Evolutionary conservation across 2,113 vertebrate genomes (phyloP), one percentile per base, ranked within the genome.

Genomic region (Epinephelus cyanopodus): DNA sequence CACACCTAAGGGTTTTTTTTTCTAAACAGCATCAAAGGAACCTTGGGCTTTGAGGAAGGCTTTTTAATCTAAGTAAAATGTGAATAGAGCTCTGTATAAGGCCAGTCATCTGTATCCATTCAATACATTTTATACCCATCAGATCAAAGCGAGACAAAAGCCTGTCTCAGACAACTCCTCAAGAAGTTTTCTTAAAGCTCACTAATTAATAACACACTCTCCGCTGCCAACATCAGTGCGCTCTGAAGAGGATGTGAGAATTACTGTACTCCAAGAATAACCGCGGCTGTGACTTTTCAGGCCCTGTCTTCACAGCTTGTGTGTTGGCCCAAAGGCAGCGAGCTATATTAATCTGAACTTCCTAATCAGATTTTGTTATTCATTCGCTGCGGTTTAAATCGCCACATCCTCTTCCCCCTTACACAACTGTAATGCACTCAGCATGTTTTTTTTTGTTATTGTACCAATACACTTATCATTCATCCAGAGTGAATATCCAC

Each of bases 141-240:
- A 69, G 60, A 89, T 90, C 76, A 90, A 91, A 92, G 86, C 27
- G n/a, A 89, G 87, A 87, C 81, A 86, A 86, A 84, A 74, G 69
- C 18, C 61, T 6, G 39, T 67, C 69, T 57, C 37, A 17, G 37
- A 57, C 58, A 14, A 66, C 10, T 79, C 45, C 56, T 72, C 17
- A 5, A 13, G 0, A 61, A 70, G 27, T 69, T 56, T 77, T 72
- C 9, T 70, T 67, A 57, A 66, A 65, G 69, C 56, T 45, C 23
- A n/a, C 77, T 82, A 79, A 92, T 91, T 91, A 89, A 85, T 82
- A 67, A 78, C n/a, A 70, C 37, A 27, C 65, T 42, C 8, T 42
- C 48, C 47, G 47, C 45, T 0, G 27, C 53, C 10, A 37, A 62
- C 58, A 69, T 58, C 39, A 56, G 15, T 2, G 25, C 0, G 6